Evolutionary conservation across 1,140 invertebrate species (phyloP), one percentile per base, ranked within the genome.

Genomic region (Thaumatotibia leucotreta): DNA sequence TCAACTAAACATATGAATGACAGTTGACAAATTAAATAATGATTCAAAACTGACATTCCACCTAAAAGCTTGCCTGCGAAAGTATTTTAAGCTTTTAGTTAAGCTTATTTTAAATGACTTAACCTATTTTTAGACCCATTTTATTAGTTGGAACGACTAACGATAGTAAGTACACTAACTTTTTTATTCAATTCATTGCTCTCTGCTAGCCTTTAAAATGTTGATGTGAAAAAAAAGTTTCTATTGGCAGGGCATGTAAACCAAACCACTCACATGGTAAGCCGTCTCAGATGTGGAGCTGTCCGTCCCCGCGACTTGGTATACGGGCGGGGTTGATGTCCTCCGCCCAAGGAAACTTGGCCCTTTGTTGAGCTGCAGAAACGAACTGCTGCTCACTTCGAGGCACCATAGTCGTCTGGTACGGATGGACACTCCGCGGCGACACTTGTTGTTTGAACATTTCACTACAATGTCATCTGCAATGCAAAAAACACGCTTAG

Each of bases 371-470:
- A 5, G 82, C 76, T 10, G 88, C 89, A 14, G 86, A 80, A 20
- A 76, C 70, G 65, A 88, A 86, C 64, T 92, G 89, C 52, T 90
- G 83, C 64, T 91, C 87, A 63, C 84, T 90, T 20, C 89, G 72
- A 14, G 91, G 84, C 14, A 91, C 85, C 3, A 91, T 79, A 4
- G 91, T 92, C 23, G 89, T 91, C 77, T 92, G 91, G 62, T 92
- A 92, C 9, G 91, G 89, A 68, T 92, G 91, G 4, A 91, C 82
- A 63, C 77, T 91, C 20, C 88, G 77, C 1, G 87, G 83, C 11
- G 89, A 86, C n/a, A 85, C 64, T 76, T 92, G 90, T 77, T 90
- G 89, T 74, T 89, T 90, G 68, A 91, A 88, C 89, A 91, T 92
- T 72, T 76, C 85, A 63, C 23, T 32, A 11, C 29, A 17, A 9